Conservation (phyloP, 2,888 invertebrate species). For the Zhuqinia jingwanae region DNA sequence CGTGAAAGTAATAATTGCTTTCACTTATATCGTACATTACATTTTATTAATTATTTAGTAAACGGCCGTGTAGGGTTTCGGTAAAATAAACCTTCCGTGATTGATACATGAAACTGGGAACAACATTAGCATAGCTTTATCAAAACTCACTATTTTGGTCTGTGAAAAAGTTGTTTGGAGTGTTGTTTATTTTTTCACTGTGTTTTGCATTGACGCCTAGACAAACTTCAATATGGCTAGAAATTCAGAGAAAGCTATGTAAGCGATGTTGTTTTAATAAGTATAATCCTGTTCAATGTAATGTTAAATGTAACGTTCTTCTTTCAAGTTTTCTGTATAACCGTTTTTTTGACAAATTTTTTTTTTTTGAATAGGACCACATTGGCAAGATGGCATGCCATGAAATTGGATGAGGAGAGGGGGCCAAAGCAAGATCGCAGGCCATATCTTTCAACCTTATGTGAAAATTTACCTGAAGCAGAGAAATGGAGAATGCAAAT, state of each 20-base stretch:
- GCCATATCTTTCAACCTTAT: constrained; percentile 97
- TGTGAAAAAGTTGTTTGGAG: not conserved
- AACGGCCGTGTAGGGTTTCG: no score
- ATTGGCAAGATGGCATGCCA: constrained; percentile 98
- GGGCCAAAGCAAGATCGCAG: constrained; percentile 89
- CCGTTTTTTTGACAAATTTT: no score
- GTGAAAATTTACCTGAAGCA: constrained; percentile 93
- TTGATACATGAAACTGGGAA: no score
- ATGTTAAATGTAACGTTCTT: no score
- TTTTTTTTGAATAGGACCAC: constrained; percentile 93
- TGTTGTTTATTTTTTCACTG: not conserved
- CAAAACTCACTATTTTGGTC: not conserved
- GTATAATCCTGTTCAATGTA: no score
- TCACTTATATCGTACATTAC: no score
- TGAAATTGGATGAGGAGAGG: constrained; percentile 91
- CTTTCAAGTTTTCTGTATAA: no score
- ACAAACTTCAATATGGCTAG: constrained; percentile 85
- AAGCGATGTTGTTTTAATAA: no score
- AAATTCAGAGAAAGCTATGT: constrained; percentile 99
- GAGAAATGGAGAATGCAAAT: constrained; percentile 99
- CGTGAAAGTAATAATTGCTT: no score
- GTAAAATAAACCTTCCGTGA: no score
- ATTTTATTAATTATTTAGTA: no score
- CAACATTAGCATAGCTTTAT: no score
- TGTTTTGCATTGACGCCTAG: not conserved